Evolutionary conservation across 2,113 vertebrate genomes (phyloP), one percentile per base, ranked within the genome.

Genomic region (Phaethon lepturus): DNA sequence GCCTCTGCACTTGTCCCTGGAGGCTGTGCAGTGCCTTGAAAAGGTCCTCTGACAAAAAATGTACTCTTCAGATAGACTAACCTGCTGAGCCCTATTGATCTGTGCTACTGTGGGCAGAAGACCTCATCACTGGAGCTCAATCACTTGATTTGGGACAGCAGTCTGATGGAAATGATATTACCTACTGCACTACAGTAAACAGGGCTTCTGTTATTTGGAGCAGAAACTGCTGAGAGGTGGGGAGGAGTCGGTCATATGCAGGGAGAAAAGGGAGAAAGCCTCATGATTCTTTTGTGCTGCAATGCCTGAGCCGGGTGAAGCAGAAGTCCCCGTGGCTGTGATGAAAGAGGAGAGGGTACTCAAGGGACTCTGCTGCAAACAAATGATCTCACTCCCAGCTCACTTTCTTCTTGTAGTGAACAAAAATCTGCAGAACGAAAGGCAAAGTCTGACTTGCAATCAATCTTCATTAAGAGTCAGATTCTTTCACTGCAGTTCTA

Each of bases 391-490:
- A 64, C 62, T 94, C 58, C 74, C 42, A 55, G 80, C 74, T 92
- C 91, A 58, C 84, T 88, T 68, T 49, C 83, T 64, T 82, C 64
- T 72, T 18, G 49, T 64, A 93, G 64, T 42, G 87, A 96, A 67
- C 77, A 91, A 95, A 96, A 96, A 90, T 71, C 84, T 88, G 76
- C 90, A 89, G 89, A 79, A 91, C 0, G 49, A 91, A 86, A 95
- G 79, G 87, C 81, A 49, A 88, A 88, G 78, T 76, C 93, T 95
- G 95, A 92, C 79, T 95, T 92, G 85, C 92, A 94, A 93, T 94
- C 94, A 95, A 94, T 97, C 91, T 95, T 88, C 87, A 94, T 95
- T 96, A 95, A 91, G 71, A 95, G 93, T 93, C 95, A 94, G 69
- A 77, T 92, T 94, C 94, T 93, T 95, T 94, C 89, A 82, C 76